These are phyloP conservation scores for Leptopilina drosophilae DNA, from an alignment of 2,888 invertebrate genomes.

Conservation along the genomic window DNA sequence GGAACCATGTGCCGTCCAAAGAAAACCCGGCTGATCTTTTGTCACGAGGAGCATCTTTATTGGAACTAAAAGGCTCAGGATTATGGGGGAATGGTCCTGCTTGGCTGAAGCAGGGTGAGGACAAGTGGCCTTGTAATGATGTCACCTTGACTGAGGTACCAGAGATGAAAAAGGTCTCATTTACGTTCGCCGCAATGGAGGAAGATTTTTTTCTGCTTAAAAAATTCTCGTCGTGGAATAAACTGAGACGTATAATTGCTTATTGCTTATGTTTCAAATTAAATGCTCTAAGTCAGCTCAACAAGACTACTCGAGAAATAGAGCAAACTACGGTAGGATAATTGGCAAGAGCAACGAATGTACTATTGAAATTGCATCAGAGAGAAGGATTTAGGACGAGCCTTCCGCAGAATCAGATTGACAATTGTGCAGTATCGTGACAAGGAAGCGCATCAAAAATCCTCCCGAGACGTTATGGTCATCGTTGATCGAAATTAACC, in stretches of 20 bases:
- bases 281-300: slow-evolving; percentile 40
- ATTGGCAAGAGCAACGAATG: neutral
- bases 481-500: too few species aligned
- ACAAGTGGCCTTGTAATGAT: neutral
- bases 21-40: neutral
- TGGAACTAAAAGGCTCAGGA: neutral
- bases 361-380: slow-evolving; percentile 36
- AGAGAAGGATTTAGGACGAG: neutral
- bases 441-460: too few species aligned
- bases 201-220: neutral
- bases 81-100: slow-evolving; percentile 47
- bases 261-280: slow-evolving; percentile 29
- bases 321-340: slow-evolving; percentile 49
- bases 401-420: too few species aligned
- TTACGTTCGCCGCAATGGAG: neutral
- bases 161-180: slow-evolving; percentile 9
- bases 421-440: too few species aligned
- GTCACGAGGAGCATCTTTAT: slow-evolving; percentile 21
- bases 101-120: slow-evolving; percentile 18
- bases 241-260: slow-evolving; percentile 24
- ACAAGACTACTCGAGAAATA: slow-evolving; percentile 40
- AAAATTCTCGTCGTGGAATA: slow-evolving; percentile 32
- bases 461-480: too few species aligned
- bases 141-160: neutral
- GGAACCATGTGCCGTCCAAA: slow-evolving; percentile 50